Percentiles rank a stretch among this genome's conserved stretches.
Evolutionary conservation across 2,113 vertebrate genomes (phyloP).

Genomic region (Eidolon helvum): DNA sequence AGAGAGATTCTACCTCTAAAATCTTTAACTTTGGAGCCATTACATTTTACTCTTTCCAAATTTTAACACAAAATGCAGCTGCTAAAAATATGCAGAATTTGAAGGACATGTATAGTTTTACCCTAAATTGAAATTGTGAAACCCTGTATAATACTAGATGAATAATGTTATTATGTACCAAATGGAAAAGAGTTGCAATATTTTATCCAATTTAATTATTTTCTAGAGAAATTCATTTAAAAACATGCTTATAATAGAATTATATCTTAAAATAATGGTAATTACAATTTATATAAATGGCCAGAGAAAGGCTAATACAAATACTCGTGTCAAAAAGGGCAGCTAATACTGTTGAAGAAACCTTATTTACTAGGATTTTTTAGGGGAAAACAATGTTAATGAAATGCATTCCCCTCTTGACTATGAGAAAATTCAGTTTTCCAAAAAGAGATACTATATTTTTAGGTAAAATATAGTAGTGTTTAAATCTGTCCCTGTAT

Average conservation of each 20-base stretch:
- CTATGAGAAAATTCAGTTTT: not conserved
- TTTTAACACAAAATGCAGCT: not conserved
- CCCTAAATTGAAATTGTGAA: not conserved
- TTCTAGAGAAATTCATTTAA: not conserved
- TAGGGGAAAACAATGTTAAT: not conserved
- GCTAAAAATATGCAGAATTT: not conserved
- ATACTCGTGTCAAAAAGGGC: not conserved
- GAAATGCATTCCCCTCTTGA: not conserved
- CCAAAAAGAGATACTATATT: not conserved
- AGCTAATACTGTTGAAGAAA: not conserved
- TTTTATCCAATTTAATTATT: not conserved
- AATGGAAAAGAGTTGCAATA: not conserved
- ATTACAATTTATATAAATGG: not conserved
- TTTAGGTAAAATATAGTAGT: not conserved
- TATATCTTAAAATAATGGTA: not conserved
- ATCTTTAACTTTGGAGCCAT: not conserved
- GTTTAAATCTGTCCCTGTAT: not conserved
- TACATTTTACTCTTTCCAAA: not conserved
- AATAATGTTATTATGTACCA: not conserved
- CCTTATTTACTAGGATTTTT: not conserved
- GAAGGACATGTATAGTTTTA: conserved; percentile 27
- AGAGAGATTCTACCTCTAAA: not conserved
- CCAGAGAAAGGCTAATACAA: not conserved
- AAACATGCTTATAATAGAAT: not conserved
- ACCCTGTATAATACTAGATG: not conserved